Conservation (phyloP, 2,888 invertebrate species). For the Sisyra nigra region DNA sequence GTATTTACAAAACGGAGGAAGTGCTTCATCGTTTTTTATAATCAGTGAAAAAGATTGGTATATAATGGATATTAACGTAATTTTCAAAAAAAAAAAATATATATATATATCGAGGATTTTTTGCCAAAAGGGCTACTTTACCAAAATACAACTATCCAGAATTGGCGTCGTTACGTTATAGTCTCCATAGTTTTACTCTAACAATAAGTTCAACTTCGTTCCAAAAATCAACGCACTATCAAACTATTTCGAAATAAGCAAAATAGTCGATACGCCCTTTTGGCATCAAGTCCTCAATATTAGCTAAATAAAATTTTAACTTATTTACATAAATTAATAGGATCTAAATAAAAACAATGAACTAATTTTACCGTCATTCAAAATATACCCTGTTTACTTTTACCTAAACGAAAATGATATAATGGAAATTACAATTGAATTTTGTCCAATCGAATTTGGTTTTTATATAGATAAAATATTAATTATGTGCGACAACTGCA, state of each 20-base stretch:
- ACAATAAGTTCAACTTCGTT: too few relatives aligned
- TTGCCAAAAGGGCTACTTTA: too few relatives aligned
- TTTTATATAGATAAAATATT: slow-evolving; percentile 25
- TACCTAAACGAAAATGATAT: slow-evolving; percentile 21
- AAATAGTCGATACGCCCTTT: too few relatives aligned
- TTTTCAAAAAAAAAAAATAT: slow-evolving; percentile 9
- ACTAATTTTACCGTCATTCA: slow-evolving; percentile 21
- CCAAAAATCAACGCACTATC: too few relatives aligned
- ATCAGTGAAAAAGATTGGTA: slow-evolving; percentile 29
- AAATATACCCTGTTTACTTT: slow-evolving; percentile 27
- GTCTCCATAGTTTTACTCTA: too few relatives aligned
- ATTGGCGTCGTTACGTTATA: not conserved
- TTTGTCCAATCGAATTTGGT: slow-evolving; percentile 23
- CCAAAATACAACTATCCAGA: too few relatives aligned
- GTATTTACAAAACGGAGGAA: slow-evolving; percentile 24
- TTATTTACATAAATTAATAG: slow-evolving; percentile 13
- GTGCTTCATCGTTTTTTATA: slow-evolving; percentile 25
- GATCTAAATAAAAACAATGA: slow-evolving; percentile 18
- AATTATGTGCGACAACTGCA: slow-evolving; percentile 27
- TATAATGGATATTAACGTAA: slow-evolving; percentile 22
- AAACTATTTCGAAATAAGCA: too few relatives aligned
- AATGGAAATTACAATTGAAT: slow-evolving; percentile 22
- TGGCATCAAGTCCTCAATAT: too few relatives aligned
- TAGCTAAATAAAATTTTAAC: slow-evolving; percentile 2
- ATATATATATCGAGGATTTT: too few relatives aligned